These are phyloP conservation scores for Cheilosia variabilis DNA, from an alignment of 2,888 invertebrate genomes.

Conservation along the genomic window DNA sequence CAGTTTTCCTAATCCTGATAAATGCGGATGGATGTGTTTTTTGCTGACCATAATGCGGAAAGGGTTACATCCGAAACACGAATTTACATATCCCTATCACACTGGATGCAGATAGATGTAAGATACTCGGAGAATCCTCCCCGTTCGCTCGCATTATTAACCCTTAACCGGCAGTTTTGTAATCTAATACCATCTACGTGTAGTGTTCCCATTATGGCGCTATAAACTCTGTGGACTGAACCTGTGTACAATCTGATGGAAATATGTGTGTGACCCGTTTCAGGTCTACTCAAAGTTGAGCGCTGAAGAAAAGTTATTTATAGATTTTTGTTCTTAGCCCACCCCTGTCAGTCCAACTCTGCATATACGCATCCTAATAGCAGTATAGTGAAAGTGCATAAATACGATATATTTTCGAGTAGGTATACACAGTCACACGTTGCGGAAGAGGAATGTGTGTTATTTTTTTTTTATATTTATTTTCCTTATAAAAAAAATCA, in stretches of 20 bases:
- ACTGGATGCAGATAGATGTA: not conserved
- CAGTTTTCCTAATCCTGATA: conserved; percentile 25
- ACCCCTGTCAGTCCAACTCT: not conserved
- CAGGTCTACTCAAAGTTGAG: conserved; percentile 2
- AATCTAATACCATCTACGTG: conserved; percentile 39
- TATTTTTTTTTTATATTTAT: conserved; percentile 36
- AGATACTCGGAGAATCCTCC: not conserved
- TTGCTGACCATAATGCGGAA: conserved; percentile 30
- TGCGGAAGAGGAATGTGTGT: conserved; percentile 30
- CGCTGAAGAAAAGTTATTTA: conserved; percentile 20
- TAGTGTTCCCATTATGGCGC: conserved; percentile 24
- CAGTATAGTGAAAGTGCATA: conserved; percentile 41
- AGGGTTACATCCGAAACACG: conserved; percentile 32
- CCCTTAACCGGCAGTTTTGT: conserved; percentile 36
- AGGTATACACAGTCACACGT: not conserved
- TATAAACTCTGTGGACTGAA: conserved; percentile 39
- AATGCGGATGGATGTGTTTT: conserved; percentile 22
- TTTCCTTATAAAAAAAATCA: conserved; percentile 39
- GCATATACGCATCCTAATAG: not conserved
- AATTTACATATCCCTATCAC: conserved; percentile 31
- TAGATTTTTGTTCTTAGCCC: conserved; percentile 40
- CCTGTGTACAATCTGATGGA: conserved; percentile 40
- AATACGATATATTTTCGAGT: conserved; percentile 57
- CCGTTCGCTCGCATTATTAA: conserved; percentile 36
- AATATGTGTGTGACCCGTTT: conserved; percentile 6